A percentile compares a stretch with the other conserved stretches of the same genome.
These are phyloP conservation scores for Hestina assimilis DNA, from an alignment of 1,140 invertebrate species.

Conservation along the genomic window DNA sequence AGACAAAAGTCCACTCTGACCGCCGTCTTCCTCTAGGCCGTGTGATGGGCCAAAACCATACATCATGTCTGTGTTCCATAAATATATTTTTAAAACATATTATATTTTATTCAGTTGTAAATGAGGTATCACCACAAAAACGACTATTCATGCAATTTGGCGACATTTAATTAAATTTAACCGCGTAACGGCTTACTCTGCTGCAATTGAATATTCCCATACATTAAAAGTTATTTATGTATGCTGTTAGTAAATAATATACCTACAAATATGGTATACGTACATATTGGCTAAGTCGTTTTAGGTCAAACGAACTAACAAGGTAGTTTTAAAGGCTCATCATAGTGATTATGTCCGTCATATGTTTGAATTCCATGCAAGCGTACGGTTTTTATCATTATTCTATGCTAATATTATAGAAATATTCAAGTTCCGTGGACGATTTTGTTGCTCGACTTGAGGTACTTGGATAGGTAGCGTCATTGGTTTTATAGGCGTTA, in stretches of 20 bases:
- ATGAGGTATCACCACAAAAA: neutral
- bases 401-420: constrained; percentile 19
- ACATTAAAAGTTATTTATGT: constrained; percentile 15
- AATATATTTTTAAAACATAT: no score
- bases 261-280: constrained; percentile 10
- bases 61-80: no score
- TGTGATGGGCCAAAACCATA: no score
- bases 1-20: no score
- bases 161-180: neutral
- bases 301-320: constrained; percentile 21
- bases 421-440: constrained; percentile 9
- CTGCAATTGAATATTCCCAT: constrained; percentile 1
- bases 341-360: constrained; percentile 11
- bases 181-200: neutral
- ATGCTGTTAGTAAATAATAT: constrained; percentile 14
- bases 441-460: neutral
- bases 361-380: constrained; percentile 16
- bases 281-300: constrained; percentile 12
- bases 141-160: neutral
- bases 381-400: constrained; percentile 16
- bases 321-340: constrained; percentile 17
- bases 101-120: no score
- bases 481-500: neutral
- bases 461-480: neutral
- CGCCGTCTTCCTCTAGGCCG: no score